Evolutionary conservation across 2,888 invertebrate genomes (phyloP).

Genomic region (Eristalis pertinax): DNA sequence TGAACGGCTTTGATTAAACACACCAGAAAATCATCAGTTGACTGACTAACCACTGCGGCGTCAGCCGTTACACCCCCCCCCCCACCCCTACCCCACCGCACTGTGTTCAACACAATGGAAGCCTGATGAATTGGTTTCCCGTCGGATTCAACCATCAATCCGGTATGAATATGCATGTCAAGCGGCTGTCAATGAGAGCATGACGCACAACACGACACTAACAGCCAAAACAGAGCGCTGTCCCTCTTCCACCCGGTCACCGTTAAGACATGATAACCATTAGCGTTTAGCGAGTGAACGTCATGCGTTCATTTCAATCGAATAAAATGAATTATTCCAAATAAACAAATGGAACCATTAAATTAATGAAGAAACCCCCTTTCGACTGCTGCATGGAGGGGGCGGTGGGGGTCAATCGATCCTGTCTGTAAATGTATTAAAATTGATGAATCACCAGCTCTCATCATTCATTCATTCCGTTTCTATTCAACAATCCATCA

Average conservation of each 20-base stretch:
- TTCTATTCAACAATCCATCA: constrained; percentile 65
- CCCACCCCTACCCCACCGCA: not conserved
- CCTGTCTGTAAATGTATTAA: constrained; percentile 40
- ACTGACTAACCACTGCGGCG: constrained; percentile 34
- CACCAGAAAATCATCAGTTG: constrained; percentile 19
- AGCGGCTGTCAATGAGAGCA: constrained; percentile 16
- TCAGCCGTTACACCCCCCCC: constrained; percentile 11
- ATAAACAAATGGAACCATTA: constrained; percentile 59
- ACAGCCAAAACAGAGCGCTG: not conserved
- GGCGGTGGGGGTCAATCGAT: not conserved
- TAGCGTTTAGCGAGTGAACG: constrained; percentile 17
- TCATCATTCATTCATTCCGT: constrained; percentile 64
- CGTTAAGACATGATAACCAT: constrained; percentile 42
- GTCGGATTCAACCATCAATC: constrained; percentile 43
- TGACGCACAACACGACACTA: not conserved
- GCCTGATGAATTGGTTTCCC: constrained; percentile 49
- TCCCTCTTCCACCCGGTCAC: not conserved
- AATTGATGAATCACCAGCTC: constrained; percentile 69
- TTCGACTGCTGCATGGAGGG: too few relatives aligned
- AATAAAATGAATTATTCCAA: constrained; percentile 55
- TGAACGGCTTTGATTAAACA: constrained; percentile 26
- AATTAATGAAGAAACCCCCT: constrained; percentile 45
- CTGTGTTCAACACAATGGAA: not conserved
- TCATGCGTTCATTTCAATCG: constrained; percentile 21
- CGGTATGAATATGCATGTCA: constrained; percentile 49